Percentiles rank a stretch among this genome's conserved stretches.
These are phyloP conservation scores for Labroides dimidiatus DNA, from an alignment of 2,797 vertebrate genomes.

Conservation along the genomic window DNA sequence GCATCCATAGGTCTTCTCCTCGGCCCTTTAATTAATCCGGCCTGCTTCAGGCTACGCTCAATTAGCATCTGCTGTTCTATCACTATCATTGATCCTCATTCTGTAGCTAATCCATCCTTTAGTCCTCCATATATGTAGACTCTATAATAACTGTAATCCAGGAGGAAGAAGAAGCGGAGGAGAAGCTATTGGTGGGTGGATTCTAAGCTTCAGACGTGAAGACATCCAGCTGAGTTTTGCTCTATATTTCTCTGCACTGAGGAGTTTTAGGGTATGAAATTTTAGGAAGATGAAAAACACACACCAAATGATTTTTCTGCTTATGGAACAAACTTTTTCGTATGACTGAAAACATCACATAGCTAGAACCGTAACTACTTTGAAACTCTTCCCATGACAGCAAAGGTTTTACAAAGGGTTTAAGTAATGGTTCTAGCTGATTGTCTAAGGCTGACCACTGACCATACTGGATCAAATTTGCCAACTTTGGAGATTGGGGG, in stretches of 20 bases:
- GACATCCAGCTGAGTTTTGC: not conserved
- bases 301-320: not conserved
- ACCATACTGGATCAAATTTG: no score
- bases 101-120: constrained; percentile 33
- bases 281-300: not conserved
- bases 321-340: not conserved
- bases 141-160: constrained; percentile 21
- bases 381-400: no score
- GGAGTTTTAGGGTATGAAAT: not conserved
- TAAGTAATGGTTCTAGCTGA: no score
- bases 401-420: no score
- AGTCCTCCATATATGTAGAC: not conserved
- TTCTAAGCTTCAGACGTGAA: constrained; percentile 6
- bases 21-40: constrained; percentile 58
- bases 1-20: constrained; percentile 40
- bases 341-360: no score
- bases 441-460: no score
- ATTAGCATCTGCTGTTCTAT: constrained; percentile 45
- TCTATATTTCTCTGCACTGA: not conserved
- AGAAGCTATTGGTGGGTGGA: not conserved
- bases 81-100: constrained; percentile 48
- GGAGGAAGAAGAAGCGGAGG: not conserved
- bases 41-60: constrained; percentile 45
- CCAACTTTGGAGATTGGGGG: no score
- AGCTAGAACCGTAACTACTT: no score